A percentile compares a stretch with the other conserved stretches of the same genome.
phyloP scores from a whole-genome alignment of 2,888 invertebrate genomes.

The Euproctis similis region DNA sequence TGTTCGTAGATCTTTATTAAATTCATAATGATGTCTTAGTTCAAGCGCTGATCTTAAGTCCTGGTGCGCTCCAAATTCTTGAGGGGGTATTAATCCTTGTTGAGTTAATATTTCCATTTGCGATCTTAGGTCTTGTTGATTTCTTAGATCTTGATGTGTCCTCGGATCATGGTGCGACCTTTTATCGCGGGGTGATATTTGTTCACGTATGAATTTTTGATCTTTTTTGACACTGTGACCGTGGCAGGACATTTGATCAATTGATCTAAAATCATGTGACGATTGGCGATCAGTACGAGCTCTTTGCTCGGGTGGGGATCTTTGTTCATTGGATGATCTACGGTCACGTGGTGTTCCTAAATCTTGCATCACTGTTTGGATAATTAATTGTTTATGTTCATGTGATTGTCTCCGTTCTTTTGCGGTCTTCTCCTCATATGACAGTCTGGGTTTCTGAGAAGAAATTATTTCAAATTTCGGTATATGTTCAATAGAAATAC shows the following conservation, averaged over 20 bases:
- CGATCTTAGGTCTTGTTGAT: not conserved
- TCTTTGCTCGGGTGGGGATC: constrained; percentile 2
- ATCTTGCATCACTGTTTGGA: constrained; percentile 1
- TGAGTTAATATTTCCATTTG: not conserved
- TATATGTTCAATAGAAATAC: constrained; percentile 2
- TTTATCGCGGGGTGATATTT: not conserved
- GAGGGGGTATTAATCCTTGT: not conserved
- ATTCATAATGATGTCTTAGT: not conserved
- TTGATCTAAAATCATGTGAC: constrained; percentile 1
- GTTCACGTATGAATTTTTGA: not conserved
- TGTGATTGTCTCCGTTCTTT: constrained; percentile 6
- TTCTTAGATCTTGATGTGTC: not conserved
- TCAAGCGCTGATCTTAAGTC: constrained; percentile 1
- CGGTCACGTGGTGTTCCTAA: not conserved
- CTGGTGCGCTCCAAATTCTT: constrained; percentile 1
- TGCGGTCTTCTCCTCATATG: constrained; percentile 4
- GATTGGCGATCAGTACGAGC: constrained; percentile 2
- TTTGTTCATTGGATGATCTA: constrained; percentile 4
- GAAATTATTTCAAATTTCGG: constrained; percentile 2
- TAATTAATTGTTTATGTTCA: constrained; percentile 6
- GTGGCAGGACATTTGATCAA: constrained; percentile 5
- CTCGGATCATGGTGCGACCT: not conserved
- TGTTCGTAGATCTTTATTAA: not conserved
- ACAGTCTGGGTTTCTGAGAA: constrained; percentile 1
- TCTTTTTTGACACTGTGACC: not conserved